Conservation (phyloP, 2,797 vertebrate species). For the Lates japonicus region DNA sequence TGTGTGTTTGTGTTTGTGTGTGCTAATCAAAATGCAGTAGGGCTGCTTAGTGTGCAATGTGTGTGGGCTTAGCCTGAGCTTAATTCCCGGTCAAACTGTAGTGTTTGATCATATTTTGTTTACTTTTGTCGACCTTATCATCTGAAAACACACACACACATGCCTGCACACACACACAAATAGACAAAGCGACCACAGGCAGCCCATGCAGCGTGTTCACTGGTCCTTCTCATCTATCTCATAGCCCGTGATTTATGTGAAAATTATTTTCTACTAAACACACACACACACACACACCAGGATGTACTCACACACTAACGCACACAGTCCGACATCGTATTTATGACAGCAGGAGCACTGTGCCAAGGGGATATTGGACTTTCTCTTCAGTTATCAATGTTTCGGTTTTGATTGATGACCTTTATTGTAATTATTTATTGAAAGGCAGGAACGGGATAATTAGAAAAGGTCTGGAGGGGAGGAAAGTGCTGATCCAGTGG, state of each 20-base stretch:
- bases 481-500: slow-evolving; percentile 83
- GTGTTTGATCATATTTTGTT: slow-evolving; percentile 75
- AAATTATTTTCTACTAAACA: slow-evolving; percentile 70
- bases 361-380: slow-evolving; percentile 82
- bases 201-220: slow-evolving; percentile 46
- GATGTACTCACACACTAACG: slow-evolving; percentile 52
- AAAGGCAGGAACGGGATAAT: too few species aligned
- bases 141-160: slow-evolving; percentile 41
- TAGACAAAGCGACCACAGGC: slow-evolving; percentile 69
- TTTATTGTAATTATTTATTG: slow-evolving; percentile 91
- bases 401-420: too few species aligned
- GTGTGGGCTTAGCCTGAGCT: slow-evolving; percentile 56
- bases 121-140: slow-evolving; percentile 65
- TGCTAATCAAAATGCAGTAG: slow-evolving; percentile 68
- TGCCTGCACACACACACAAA: slow-evolving; percentile 21
- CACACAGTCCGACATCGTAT: slow-evolving; percentile 64
- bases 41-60: slow-evolving; percentile 45
- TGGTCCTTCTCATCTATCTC: slow-evolving; percentile 70
- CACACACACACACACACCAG: slow-evolving; percentile 27
- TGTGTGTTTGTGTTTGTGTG: slow-evolving; percentile 30
- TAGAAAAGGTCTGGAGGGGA: slow-evolving; percentile 83
- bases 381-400: slow-evolving; percentile 86
- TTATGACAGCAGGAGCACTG: slow-evolving; percentile 70
- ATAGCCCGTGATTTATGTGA: slow-evolving; percentile 78
- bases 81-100: slow-evolving; percentile 68